Evolutionary conservation across 2,113 vertebrate species (phyloP).

Genomic region (Microtus oregoni): DNA sequence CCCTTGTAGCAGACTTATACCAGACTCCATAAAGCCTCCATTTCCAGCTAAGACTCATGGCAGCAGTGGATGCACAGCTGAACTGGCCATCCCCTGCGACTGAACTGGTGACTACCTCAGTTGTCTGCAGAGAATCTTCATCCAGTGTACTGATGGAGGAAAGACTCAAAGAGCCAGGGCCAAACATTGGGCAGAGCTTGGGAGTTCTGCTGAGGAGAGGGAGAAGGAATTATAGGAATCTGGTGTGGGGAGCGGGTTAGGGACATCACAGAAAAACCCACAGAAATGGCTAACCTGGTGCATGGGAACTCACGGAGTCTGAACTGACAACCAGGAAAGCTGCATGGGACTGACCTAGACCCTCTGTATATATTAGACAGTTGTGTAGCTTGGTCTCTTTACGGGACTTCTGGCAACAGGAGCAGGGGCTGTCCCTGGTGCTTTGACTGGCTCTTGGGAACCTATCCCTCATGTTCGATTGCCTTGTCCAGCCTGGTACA

Average conservation of each 20-base stretch:
- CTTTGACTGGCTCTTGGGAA: background rate
- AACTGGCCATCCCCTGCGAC: background rate
- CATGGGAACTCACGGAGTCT: background rate
- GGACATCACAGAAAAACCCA: background rate
- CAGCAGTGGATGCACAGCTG: background rate
- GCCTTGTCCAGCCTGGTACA: background rate
- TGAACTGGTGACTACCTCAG: background rate
- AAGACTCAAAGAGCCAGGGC: background rate
- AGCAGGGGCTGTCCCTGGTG: background rate
- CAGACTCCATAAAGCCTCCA: background rate
- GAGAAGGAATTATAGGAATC: background rate
- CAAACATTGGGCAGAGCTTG: background rate
- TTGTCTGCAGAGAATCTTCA: background rate
- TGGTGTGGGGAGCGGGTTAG: too few relatives aligned
- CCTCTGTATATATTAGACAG: background rate
- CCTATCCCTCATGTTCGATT: background rate
- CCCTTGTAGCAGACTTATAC: background rate
- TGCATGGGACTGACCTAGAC: background rate
- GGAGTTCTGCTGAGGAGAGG: background rate
- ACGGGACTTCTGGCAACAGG: background rate
- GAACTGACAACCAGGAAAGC: background rate
- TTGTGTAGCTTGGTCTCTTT: background rate
- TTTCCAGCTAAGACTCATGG: background rate
- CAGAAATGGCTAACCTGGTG: background rate
- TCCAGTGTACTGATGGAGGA: background rate